Evolutionary conservation across 1,140 invertebrate species (phyloP).

Genomic region (Mamestra configurata): DNA sequence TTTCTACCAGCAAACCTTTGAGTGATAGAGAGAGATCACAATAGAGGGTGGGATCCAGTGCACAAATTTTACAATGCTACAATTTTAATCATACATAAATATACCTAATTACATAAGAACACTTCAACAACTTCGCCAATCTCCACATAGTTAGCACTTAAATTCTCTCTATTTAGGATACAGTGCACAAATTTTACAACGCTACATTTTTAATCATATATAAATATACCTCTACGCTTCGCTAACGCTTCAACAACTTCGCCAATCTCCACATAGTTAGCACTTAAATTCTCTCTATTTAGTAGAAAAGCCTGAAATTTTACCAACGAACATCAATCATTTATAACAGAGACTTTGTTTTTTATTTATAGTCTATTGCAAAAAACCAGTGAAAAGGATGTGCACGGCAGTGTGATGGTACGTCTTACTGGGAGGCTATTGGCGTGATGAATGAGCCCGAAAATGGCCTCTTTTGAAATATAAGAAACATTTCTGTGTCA

Average conservation of each 20-base stretch:
- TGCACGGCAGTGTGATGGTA: slow-evolving; percentile 53
- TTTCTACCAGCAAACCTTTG: no score
- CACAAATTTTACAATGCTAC: no score
- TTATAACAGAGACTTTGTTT: slow-evolving; percentile 54
- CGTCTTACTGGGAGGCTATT: slow-evolving; percentile 49
- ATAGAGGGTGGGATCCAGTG: no score
- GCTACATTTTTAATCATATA: no score
- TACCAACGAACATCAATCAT: slow-evolving; percentile 53
- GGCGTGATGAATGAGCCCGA: slow-evolving; percentile 49
- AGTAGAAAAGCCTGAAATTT: slow-evolving; percentile 27
- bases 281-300: slow-evolving; percentile 29
- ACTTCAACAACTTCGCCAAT: no score
- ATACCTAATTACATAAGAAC: no score
- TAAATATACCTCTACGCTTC: no score
- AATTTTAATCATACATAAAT: no score
- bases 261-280: slow-evolving; percentile 16
- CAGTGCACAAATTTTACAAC: no score
- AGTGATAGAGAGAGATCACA: no score
- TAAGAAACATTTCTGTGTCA: slow-evolving; percentile 29
- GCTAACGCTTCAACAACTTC: no score
- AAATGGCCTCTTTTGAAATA: slow-evolving; percentile 44
- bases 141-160: slow-evolving; percentile 28
- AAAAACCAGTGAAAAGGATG: slow-evolving; percentile 55
- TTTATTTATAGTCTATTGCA: slow-evolving; percentile 53
- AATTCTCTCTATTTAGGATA: slow-evolving; percentile 27